Conservation (phyloP, 2,797 vertebrate species). For the Microcaecilia unicolor region DNA sequence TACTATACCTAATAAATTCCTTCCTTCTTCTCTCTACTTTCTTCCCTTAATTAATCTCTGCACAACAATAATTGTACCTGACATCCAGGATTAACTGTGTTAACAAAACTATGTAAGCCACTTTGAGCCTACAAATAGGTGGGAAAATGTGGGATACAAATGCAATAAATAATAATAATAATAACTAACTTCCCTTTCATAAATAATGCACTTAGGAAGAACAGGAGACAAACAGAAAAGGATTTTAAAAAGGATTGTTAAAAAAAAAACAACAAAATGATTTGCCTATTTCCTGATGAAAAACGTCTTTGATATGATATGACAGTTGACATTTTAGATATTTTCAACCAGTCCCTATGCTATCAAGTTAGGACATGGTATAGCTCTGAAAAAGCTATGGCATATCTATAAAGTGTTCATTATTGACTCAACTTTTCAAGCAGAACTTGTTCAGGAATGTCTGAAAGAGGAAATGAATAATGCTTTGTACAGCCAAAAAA, state of each 20-base stretch:
- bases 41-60: no score
- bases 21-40: no score
- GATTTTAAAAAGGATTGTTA: conserved; percentile 22
- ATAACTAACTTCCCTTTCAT: conserved; percentile 10
- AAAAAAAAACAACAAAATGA: conserved; percentile 24
- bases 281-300: conserved; percentile 33
- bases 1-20: no score
- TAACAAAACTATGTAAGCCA: no score
- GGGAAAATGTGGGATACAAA: no score
- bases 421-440: conserved; percentile 2
- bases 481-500: conserved; percentile 7
- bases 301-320: not conserved
- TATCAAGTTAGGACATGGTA: not conserved
- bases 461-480: conserved; percentile 7
- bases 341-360: conserved; percentile 3
- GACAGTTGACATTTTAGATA: conserved; percentile 1
- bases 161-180: no score
- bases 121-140: no score
- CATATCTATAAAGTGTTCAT: conserved; percentile 8
- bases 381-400: not conserved
- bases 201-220: conserved; percentile 16
- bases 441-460: conserved; percentile 1
- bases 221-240: conserved; percentile 6
- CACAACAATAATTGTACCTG: no score
- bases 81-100: no score